Base-by-base conservation (phyloP, 2,888 invertebrate genomes). In the Neocrepidodera transversa region DNA sequence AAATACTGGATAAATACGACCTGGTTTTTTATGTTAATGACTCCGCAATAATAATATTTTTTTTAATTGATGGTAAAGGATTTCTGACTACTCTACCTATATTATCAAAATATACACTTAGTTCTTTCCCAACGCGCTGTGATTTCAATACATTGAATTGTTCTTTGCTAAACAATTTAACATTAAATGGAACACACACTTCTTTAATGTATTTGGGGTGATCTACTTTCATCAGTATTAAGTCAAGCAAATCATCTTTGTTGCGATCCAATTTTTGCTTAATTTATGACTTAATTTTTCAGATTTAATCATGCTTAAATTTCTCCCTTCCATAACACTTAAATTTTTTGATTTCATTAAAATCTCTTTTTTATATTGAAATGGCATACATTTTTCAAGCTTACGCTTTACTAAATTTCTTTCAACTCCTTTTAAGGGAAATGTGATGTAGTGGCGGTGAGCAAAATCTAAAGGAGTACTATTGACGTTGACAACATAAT, bases 41-140 rank as follows among this genome's bases (percentile, higher is more conserved):
- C 55, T 6, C 50, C 57, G 1, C 49, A 51, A 20, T 57, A 60
- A 14, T 55, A 51, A 40, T 52, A 60, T 38, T 56, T 10, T 42
- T 40, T 17, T 56, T 60, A 36, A n/a, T 10, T 28, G 17, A 23
- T 8, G 23, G 23, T 8, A 16, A 7, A 40, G 52, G 57, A 36
- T 56, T 52, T 52, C 52, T 35, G 7, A 60, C 60, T 5, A 60
- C 40, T 5, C 43, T 35, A n/a, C 60, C 60, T n/a, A n/a, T n/a
- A n/a, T n/a, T n/a, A 28, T 57, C 48, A 38, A 57, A 60, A 32
- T 35, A 35, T 35, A 60, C 23, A 11, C 43, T 10, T 17, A 55
- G 56, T 11, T 6, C n/a, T 40, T 26, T 13, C 4, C 14, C 23
- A 13, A 11, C 1, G 5, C 14, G 38, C 43, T 60, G 47, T n/a